phyloP scores from a whole-genome alignment of 2,888 invertebrate species.

The Cynaeus angustus region DNA sequence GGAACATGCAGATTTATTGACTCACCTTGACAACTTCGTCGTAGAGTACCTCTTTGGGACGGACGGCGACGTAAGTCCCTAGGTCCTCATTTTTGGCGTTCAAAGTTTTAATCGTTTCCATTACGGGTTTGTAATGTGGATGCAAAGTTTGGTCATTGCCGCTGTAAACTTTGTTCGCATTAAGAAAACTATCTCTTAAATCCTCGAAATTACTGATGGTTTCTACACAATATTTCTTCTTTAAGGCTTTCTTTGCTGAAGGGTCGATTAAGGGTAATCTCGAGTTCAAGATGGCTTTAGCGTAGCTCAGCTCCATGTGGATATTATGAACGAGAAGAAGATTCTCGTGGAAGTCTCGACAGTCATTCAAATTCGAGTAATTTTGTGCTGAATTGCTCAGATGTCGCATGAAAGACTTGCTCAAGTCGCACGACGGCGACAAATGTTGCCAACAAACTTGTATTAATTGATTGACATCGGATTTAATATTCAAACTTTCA shows the following conservation, averaged over 20 bases:
- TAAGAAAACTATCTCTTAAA: slow-evolving; percentile 75
- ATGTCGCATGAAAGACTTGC: slow-evolving; percentile 52
- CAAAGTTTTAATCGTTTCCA: slow-evolving; percentile 69
- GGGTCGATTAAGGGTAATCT: slow-evolving; percentile 87
- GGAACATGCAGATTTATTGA: no score
- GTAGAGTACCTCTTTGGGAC: slow-evolving; percentile 74
- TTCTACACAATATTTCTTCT: slow-evolving; percentile 80
- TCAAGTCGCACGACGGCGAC: slow-evolving; percentile 50
- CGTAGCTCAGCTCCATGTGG: slow-evolving; percentile 72
- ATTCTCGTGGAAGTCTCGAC: slow-evolving; percentile 34
- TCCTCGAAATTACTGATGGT: slow-evolving; percentile 78
- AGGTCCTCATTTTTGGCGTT: slow-evolving; percentile 62
- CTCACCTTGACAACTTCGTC: slow-evolving; percentile 74
- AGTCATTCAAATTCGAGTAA: slow-evolving; percentile 36
- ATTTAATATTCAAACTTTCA: slow-evolving; percentile 39
- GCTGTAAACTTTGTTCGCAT: slow-evolving; percentile 72
- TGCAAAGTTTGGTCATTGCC: slow-evolving; percentile 70
- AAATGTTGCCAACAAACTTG: slow-evolving; percentile 47
- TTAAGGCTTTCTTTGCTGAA: slow-evolving; percentile 83
- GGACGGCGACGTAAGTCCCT: slow-evolving; percentile 73
- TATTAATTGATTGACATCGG: slow-evolving; percentile 47
- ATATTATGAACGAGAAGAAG: slow-evolving; percentile 60
- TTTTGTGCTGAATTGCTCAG: slow-evolving; percentile 44
- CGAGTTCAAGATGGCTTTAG: slow-evolving; percentile 76
- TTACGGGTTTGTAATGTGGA: slow-evolving; percentile 72